Evolutionary conservation across 2,113 vertebrate genomes (phyloP), one percentile per base, ranked within the genome.

Genomic region (Polyodon spathula): DNA sequence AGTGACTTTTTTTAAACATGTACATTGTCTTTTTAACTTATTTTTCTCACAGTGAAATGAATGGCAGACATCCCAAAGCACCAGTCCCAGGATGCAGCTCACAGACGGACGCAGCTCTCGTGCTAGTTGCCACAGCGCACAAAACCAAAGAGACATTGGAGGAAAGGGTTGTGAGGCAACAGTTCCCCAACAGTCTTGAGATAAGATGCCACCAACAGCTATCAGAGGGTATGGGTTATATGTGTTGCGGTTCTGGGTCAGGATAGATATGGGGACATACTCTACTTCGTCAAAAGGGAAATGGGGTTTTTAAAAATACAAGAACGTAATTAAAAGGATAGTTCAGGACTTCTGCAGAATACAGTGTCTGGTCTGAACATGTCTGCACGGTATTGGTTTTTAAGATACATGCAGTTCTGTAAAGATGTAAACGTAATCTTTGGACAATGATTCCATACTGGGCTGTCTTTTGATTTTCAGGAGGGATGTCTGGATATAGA

Each of bases 21-120:
- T n/a, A n/a, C n/a, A n/a, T n/a, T n/a, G n/a, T n/a, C n/a, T n/a
- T n/a, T n/a, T n/a, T n/a, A n/a, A n/a, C n/a, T n/a, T n/a, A n/a
- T n/a, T n/a, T n/a, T n/a, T n/a, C n/a, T n/a, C 68, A 40, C 53
- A 84, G 76, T 50, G 56, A 63, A 17, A 64, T 67, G 50, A 74
- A 66, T 27, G 74, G 78, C 14, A 69, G 68, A 41, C 59, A 64
- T 16, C 65, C 73, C 17, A 69, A 57, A 56, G 58, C 37, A 16
- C 59, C 44, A 42, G 40, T 9, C 40, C n/a, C 66, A 14, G 85
- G 81, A 4, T 61, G 64, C 56, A 84, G 79, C 39, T 9, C n/a
- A 10, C 78, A 73, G 11, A 76, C 80, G 9, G 73, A 80, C n/a
- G 57, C 65, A 66, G 1, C 66, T 67, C 6, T 17, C 65, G 54